Percentiles rank a stretch among this genome's conserved stretches.
These are phyloP conservation scores for Dicerorhinus sumatrensis DNA, from an alignment of 2,113 vertebrate species.

Conservation along the genomic window DNA sequence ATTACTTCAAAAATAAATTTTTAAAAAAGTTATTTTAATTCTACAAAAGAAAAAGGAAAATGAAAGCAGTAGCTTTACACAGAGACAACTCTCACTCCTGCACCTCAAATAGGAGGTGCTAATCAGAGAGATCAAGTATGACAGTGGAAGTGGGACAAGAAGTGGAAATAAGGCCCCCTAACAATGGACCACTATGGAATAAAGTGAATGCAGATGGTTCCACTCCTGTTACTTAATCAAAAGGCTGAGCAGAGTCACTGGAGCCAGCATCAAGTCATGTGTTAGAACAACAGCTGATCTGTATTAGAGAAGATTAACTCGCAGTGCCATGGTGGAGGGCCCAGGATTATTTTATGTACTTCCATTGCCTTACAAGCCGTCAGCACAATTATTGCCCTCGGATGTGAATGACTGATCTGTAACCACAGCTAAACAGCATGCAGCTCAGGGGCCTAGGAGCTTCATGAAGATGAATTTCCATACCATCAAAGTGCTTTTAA, in stretches of 20 bases:
- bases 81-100: constrained; percentile 57
- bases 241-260: constrained; percentile 86
- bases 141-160: constrained; percentile 70
- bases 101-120: constrained; percentile 65
- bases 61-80: constrained; percentile 63
- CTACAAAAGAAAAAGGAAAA: constrained; percentile 20
- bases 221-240: constrained; percentile 88
- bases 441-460: constrained; percentile 88
- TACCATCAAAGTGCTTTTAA: constrained; percentile 93
- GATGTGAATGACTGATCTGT: constrained; percentile 91
- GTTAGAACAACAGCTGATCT: constrained; percentile 93
- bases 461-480: constrained; percentile 93
- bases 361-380: constrained; percentile 89
- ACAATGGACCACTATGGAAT: constrained; percentile 79
- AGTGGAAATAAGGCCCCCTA: constrained; percentile 66
- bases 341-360: constrained; percentile 92
- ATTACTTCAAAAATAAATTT: neutral
- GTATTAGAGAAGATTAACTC: constrained; percentile 92
- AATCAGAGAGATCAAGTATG: constrained; percentile 77
- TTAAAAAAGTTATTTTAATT: neutral
- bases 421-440: constrained; percentile 92
- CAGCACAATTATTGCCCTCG: constrained; percentile 91
- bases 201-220: constrained; percentile 87
- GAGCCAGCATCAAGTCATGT: constrained; percentile 88
- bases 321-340: constrained; percentile 87